Evolutionary conservation across 2,797 vertebrate species (phyloP), one percentile per base, ranked within the genome.

Genomic region (Sebastes dallii): DNA sequence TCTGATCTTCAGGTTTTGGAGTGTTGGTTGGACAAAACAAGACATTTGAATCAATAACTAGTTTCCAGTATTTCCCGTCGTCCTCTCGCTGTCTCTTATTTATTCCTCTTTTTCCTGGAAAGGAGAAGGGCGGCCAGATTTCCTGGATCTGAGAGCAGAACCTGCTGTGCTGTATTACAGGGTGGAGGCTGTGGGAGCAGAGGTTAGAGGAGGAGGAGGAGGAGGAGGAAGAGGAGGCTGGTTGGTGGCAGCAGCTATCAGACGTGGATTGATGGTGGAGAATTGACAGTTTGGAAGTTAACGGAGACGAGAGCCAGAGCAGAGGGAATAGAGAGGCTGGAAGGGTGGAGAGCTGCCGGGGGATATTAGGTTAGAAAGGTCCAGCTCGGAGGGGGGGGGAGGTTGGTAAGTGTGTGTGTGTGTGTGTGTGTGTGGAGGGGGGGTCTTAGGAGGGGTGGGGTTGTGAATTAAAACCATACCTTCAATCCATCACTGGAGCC

Each of bases 381-480:
- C 74, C 76, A 55, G 77, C 60, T 13, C 75, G 66, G 27, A n/a
- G 67, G 62, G 55, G 34, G 73, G 46, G 1, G 13, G 34, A 36
- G 32, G 16, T 79, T 77, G 75, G 52, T 29, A 65, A 50, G 50
- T 29, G 66, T 46, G 76, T 52, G 78, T 54, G 42, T 61, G 69
- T 61, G 73, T 55, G 78, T 56, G 42, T 22, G 24, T 5, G 9
- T 13, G 24, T 4, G 3, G 29, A 11, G 9, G 34, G 10, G 34
- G 10, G 10, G 10, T 80, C 55, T 70, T 70, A 18, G 67, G 46
- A 56, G 79, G 75, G 82, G 83, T 52, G 88, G 78, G 56, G 78
- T 52, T 75, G 89, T 42, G 92, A 93, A 94, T 95, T 91, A 90
- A 92, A 95, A 94, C 93, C 93, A 93, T 95, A 90, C 93, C 89